Evolutionary conservation across 2,113 vertebrate species (phyloP), one percentile per base, ranked within the genome.

Genomic region (Vanacampus margaritifer): DNA sequence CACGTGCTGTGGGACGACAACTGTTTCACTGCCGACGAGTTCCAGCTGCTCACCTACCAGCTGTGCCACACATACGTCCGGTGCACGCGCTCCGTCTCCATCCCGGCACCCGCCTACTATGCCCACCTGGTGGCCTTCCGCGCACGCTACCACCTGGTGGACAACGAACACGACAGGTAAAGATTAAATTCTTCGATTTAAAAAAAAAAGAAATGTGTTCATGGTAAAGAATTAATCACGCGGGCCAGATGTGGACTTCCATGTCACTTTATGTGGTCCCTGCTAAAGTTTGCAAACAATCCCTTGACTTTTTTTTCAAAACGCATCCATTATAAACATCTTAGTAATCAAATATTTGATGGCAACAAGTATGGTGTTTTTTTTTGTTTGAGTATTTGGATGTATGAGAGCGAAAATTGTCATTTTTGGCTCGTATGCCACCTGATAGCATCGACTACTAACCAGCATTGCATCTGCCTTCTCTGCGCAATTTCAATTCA

Each of bases 91-190:
- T 99, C 97, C 0, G 97, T 99, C 76, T 99, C 97, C 87, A 99
- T 99, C 88, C 97, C 97, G 0, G 97, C 97, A 48, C 97, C 97
- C 65, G 97, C 97, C 72, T 99, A 99, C 90, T 99, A 99, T 61
- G 97, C 97, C 88, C 96, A 96, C 86, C 91, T 99, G 89, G 97
- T 99, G 86, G 97, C 97, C 79, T 99, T 99, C 91, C 93, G 97
- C 72, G 97, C 97, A 83, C 94, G 97, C 75, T 99, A 99, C 87
- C 97, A 99, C 88, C 92, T 99, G 50, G 97, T 99, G 92, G 97
- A 99, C 92, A 99, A 99, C 89, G 97, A 99, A 83, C 97, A 99
- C 66, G 97, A 99, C 95, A 99, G 97, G 97, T 99, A 86, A 91
- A 72, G 9, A 17, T 32, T 35, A 6, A 0, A 14, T 41, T 24